A percentile compares a stretch with the other conserved stretches of the same genome.
phyloP scores from a whole-genome alignment of 2,797 vertebrate genomes.

The Tolypeutes matacus region DNA sequence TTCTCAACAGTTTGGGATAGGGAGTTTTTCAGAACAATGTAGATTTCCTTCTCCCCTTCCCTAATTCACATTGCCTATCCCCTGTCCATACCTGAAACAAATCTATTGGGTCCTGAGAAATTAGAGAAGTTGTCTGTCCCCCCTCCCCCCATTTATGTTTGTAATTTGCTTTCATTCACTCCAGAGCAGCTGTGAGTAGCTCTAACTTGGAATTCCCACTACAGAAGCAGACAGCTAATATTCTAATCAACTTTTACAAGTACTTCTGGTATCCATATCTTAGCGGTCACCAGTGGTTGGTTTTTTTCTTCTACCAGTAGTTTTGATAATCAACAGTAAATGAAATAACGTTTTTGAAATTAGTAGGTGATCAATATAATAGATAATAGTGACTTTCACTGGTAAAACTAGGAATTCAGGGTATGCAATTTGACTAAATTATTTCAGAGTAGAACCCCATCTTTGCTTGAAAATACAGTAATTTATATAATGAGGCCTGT shows the following conservation, averaged over 20 bases:
- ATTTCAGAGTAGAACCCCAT: background rate
- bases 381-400: background rate
- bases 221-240: too few species aligned
- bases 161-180: background rate
- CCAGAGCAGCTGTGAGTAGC: background rate
- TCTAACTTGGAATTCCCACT: rapidly evolving
- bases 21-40: background rate
- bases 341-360: conserved; percentile 46
- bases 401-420: conserved; percentile 21
- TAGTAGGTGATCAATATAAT: background rate
- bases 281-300: background rate
- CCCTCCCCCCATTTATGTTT: background rate
- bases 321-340: background rate
- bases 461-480: background rate
- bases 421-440: background rate
- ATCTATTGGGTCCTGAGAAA: background rate
- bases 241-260: background rate
- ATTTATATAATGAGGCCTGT: background rate
- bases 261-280: background rate
- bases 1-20: background rate
- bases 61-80: background rate
- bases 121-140: background rate
- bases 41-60: background rate
- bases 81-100: background rate
- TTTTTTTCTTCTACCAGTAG: too few species aligned